Conservation (phyloP, 2,797 vertebrate species). For the Buceros bicornis region DNA sequence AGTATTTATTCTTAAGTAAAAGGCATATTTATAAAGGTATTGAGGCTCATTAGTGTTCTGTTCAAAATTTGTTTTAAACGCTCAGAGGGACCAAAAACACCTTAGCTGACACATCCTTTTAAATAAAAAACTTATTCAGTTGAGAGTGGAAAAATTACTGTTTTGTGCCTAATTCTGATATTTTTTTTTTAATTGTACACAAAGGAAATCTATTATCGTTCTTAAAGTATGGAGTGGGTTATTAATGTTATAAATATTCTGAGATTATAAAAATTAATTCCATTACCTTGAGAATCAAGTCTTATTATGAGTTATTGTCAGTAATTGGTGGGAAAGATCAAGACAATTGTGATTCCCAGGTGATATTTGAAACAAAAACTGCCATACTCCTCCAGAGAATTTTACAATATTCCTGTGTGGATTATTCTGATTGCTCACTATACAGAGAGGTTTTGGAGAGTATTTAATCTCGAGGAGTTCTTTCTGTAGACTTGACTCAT, state of each 20-base stretch:
- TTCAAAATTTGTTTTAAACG: not conserved
- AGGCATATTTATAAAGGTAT: not conserved
- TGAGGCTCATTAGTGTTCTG: not conserved
- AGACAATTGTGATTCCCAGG: not conserved
- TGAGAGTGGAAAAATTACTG: not conserved
- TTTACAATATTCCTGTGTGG: not conserved
- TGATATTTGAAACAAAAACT: not conserved
- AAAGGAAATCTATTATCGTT: not conserved
- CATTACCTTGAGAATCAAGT: not conserved
- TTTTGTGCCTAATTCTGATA: not conserved
- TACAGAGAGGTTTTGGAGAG: not conserved
- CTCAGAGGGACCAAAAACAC: not conserved
- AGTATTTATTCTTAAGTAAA: not conserved
- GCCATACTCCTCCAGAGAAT: not conserved
- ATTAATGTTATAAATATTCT: not conserved
- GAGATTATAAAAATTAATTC: not conserved
- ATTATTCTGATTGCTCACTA: not conserved
- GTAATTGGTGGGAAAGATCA: not conserved
- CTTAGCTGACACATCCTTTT: not conserved
- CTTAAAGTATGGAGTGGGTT: not conserved
- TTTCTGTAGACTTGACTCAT: not conserved
- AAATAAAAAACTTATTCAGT: not conserved
- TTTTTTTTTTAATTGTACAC: not conserved
- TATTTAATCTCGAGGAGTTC: not conserved
- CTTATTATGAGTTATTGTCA: not conserved